A percentile compares a stretch with the other conserved stretches of the same genome.
phyloP scores from a whole-genome alignment of 2,797 vertebrate species.

The Philypnodon macrostomus region DNA sequence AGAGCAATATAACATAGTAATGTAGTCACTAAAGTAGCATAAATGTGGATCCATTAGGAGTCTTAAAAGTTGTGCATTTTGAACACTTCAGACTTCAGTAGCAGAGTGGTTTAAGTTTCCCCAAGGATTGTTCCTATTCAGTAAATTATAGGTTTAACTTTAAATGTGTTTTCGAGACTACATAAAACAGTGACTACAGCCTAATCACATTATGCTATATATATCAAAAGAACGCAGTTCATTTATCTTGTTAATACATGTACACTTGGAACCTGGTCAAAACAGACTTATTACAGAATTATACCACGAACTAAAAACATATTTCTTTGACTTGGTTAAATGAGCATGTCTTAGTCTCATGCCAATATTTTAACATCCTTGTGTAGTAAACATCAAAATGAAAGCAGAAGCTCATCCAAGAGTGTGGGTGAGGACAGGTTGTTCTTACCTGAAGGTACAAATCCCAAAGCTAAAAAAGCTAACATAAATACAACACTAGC shows the following conservation, averaged over 20 bases:
- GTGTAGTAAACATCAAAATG: constrained; percentile 18
- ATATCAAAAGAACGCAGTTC: too few species aligned
- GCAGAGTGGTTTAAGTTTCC: too few species aligned
- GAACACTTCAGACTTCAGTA: too few species aligned
- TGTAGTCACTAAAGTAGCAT: neutral
- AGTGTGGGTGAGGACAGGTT: neutral
- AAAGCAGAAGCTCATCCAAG: constrained; percentile 7
- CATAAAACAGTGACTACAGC: too few species aligned
- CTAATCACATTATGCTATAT: too few species aligned
- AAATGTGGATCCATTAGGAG: neutral
- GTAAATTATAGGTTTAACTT: too few species aligned
- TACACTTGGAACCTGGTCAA: too few species aligned
- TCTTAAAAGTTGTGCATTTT: neutral
- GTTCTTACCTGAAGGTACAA: constrained; percentile 9
- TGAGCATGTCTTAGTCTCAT: constrained; percentile 6
- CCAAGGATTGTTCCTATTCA: too few species aligned
- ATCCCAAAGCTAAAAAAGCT: neutral
- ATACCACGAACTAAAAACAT: too few species aligned
- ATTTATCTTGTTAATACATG: too few species aligned
- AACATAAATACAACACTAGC: constrained; percentile 3
- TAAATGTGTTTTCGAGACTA: too few species aligned
- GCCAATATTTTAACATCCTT: constrained; percentile 18
- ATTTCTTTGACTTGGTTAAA: neutral
- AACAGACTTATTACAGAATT: too few species aligned
- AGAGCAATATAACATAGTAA: neutral